Percentiles rank a stretch among this genome's conserved stretches.
Evolutionary conservation across 2,797 vertebrate species (phyloP).

Genomic region (Smutsia temminckii): DNA sequence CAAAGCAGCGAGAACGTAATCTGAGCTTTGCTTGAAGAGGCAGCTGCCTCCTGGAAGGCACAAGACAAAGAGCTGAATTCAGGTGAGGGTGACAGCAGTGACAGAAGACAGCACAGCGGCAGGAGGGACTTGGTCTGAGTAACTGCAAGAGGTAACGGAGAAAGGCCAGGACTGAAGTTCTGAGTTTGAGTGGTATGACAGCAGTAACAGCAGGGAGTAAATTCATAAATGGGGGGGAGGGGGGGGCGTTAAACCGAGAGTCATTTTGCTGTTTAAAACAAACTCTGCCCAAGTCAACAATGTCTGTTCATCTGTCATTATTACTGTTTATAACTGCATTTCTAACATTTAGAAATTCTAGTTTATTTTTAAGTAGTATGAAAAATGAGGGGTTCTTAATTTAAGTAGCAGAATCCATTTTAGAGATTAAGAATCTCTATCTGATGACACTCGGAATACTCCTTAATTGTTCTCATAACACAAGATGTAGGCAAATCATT

Average conservation of each 20-base stretch:
- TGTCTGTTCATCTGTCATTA: not conserved
- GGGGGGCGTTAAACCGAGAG: conserved; percentile 1
- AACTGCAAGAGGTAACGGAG: not conserved
- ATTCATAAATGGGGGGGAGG: not conserved
- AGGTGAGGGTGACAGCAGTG: not conserved
- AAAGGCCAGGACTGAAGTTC: not conserved
- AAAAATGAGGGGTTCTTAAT: not conserved
- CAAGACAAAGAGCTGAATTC: not conserved
- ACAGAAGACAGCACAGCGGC: not conserved
- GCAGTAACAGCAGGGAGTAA: not conserved
- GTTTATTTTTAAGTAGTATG: not conserved
- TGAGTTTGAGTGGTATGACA: not conserved
- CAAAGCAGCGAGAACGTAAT: not conserved
- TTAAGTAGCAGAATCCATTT: not conserved
- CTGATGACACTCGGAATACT: not conserved
- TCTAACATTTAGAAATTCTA: not conserved
- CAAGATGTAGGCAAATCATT: not conserved
- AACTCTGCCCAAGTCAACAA: not conserved
- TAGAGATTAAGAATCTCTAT: not conserved
- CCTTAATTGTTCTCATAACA: not conserved
- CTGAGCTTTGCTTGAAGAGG: not conserved
- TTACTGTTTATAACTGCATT: conserved; percentile 10
- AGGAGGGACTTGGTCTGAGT: not conserved
- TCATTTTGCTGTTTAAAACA: not conserved
- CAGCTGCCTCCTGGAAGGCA: not conserved